A percentile compares a stretch with the other conserved stretches of the same genome.
phyloP scores from a whole-genome alignment of 1,140 invertebrate species.

The Sitobion miscanthi region DNA sequence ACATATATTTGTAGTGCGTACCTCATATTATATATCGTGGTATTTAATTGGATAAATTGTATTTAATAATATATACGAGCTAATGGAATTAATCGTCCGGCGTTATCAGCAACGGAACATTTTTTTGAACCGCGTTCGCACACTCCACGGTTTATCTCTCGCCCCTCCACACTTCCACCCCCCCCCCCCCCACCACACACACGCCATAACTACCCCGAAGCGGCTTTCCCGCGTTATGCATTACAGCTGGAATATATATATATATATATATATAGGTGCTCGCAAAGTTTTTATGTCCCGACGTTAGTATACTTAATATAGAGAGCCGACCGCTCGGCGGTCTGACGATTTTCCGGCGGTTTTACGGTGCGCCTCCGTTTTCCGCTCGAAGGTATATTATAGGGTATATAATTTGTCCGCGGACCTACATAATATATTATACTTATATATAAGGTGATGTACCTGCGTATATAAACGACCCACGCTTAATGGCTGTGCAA shows the following conservation, averaged over 20 bases:
- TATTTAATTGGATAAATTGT: conserved; percentile 27
- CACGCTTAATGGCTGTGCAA: not conserved
- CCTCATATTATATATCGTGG: not conserved
- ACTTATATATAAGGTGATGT: not conserved
- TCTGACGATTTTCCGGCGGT: not conserved
- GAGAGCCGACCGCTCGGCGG: not conserved
- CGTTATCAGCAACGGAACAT: not conserved
- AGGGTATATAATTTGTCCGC: not conserved
- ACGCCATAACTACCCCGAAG: too few relatives aligned
- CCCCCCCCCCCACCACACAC: too few relatives aligned
- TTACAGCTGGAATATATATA: too few relatives aligned
- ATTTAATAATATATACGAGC: not conserved
- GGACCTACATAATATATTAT: not conserved
- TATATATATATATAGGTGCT: not conserved
- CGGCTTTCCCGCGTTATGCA: not conserved
- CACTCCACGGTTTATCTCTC: not conserved
- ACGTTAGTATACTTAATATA: too few relatives aligned
- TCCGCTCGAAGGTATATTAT: too few relatives aligned
- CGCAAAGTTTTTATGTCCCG: not conserved
- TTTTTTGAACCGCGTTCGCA: not conserved
- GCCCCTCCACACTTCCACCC: accelerated
- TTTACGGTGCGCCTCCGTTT: not conserved
- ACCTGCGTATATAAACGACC: not conserved
- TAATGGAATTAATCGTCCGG: conserved; percentile 41
- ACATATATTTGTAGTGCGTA: not conserved